A percentile compares a stretch with the other conserved stretches of the same genome.
Evolutionary conservation across 2,888 invertebrate genomes (phyloP).

Genomic region (Esperia sulphurella): DNA sequence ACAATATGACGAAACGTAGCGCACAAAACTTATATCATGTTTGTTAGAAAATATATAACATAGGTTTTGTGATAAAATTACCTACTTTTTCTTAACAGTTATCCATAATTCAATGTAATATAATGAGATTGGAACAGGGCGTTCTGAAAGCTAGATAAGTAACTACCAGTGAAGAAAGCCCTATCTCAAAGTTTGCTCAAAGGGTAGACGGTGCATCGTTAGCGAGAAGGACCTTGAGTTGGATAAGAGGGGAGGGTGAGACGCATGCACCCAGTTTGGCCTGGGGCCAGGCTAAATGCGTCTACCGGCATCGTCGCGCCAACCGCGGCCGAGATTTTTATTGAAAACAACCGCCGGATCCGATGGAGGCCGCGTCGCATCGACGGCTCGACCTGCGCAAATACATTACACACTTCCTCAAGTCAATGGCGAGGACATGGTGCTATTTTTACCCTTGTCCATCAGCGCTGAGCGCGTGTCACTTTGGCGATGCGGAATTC

Average conservation of each 20-base stretch:
- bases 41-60: no score
- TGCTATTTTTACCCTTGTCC: conserved; percentile 61
- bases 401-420: conserved; percentile 65
- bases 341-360: conserved; percentile 71
- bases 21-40: no score
- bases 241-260: conserved; percentile 47
- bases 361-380: conserved; percentile 55
- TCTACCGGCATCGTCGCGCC: conserved; percentile 60
- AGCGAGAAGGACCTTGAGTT: conserved; percentile 61
- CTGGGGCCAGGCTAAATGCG: conserved; percentile 69
- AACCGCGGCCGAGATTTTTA: conserved; percentile 69
- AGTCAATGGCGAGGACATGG: conserved; percentile 76
- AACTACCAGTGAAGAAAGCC: no score
- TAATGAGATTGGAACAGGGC: no score
- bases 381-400: conserved; percentile 58
- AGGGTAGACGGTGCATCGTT: conserved; percentile 35
- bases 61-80: no score
- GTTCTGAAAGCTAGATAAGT: no score
- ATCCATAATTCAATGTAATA: no score
- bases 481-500: conserved; percentile 32
- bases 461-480: conserved; percentile 37
- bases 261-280: conserved; percentile 68
- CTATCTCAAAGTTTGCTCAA: no score
- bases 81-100: no score
- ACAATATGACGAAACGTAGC: no score